Evolutionary conservation across 2,888 invertebrate species (phyloP).

Genomic region (Cordilura impudica): DNA sequence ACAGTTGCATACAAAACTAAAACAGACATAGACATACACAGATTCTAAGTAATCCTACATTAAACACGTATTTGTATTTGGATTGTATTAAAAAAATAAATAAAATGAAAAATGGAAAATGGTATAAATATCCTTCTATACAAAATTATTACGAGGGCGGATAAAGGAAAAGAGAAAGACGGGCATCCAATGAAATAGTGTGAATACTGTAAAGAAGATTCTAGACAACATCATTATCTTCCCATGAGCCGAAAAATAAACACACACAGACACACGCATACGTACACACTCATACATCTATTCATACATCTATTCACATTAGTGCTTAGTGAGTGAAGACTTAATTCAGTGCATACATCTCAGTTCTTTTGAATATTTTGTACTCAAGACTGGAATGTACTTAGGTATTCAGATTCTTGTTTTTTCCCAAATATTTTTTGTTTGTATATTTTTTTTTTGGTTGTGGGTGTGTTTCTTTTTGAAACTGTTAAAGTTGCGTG

Average conservation of each 20-base stretch:
- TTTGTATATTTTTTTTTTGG: background rate
- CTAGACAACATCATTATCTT: background rate
- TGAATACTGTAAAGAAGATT: background rate
- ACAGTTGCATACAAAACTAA: no score
- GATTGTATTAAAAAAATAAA: background rate
- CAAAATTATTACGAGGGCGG: no score
- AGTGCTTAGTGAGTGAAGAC: constrained; percentile 16
- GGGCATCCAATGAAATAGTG: background rate
- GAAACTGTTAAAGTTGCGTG: constrained; percentile 20
- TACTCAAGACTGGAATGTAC: background rate
- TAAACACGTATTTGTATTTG: background rate
- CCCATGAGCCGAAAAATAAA: background rate
- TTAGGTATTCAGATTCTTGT: constrained; percentile 4
- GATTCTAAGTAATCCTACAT: background rate
- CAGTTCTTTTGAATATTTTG: background rate
- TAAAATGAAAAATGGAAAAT: background rate
- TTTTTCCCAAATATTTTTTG: background rate
- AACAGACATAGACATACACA: background rate
- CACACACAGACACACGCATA: background rate
- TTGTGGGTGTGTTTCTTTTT: no score
- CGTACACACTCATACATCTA: background rate
- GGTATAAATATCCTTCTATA: constrained; percentile 8
- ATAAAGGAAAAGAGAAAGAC: no score
- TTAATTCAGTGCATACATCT: constrained; percentile 44
- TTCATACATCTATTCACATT: background rate